A percentile compares a stretch with the other conserved stretches of the same genome.
phyloP scores from a whole-genome alignment of 2,888 invertebrate genomes.

The Brachypterus glaber region DNA sequence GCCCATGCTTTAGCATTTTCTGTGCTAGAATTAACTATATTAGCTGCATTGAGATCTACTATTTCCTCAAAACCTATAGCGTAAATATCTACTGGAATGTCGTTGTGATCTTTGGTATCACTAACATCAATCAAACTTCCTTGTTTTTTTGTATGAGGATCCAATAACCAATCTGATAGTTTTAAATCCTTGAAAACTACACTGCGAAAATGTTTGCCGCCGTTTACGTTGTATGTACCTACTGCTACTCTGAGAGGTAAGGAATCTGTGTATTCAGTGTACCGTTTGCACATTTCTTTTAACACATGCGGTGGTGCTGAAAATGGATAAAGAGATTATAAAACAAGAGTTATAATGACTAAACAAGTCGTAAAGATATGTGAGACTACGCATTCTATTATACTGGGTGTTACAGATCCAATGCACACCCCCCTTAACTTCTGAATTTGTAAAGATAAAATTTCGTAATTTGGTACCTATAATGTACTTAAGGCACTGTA shows the following conservation, averaged over 20 bases:
- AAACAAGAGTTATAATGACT: too few relatives aligned
- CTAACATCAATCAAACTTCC: constrained; percentile 41
- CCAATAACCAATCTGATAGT: constrained; percentile 81
- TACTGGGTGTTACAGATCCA: too few relatives aligned
- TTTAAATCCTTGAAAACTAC: constrained; percentile 87
- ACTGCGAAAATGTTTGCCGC: constrained; percentile 95
- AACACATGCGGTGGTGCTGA: constrained; percentile 70
- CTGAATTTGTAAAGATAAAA: too few relatives aligned
- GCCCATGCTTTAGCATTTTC: constrained; percentile 94
- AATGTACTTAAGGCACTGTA: too few relatives aligned
- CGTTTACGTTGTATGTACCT: constrained; percentile 99
- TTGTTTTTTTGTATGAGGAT: constrained; percentile 57
- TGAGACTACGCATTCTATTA: too few relatives aligned
- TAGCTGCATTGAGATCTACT: constrained; percentile 96
- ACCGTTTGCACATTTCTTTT: constrained; percentile 75
- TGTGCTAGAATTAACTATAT: constrained; percentile 91
- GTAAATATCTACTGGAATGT: constrained; percentile 78
- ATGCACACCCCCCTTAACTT: too few relatives aligned
- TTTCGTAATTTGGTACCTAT: too few relatives aligned
- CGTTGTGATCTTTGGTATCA: constrained; percentile 38
- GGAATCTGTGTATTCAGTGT: constrained; percentile 65
- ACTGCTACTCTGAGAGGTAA: constrained; percentile 70
- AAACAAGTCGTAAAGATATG: too few relatives aligned
- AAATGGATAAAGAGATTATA: too few relatives aligned
- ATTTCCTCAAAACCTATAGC: constrained; percentile 99